These are phyloP conservation scores for Caenorhabditis latens DNA, from an alignment of 1,140 invertebrate genomes.

Conservation along the genomic window DNA sequence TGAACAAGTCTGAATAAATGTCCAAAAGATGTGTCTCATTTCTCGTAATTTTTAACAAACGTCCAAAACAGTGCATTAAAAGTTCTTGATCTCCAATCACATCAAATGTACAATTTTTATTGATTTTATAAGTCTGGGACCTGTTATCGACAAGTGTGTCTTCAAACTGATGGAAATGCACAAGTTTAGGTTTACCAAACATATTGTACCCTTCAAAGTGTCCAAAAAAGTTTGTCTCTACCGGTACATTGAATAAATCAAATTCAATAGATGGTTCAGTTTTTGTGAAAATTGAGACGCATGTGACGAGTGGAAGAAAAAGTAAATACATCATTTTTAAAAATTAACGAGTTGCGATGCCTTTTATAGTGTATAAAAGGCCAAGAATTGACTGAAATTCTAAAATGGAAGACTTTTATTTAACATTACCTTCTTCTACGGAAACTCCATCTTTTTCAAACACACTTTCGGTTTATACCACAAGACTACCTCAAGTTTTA, in stretches of 20 bases:
- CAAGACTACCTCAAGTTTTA: background rate
- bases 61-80: background rate
- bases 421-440: background rate
- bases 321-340: background rate
- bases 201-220: background rate
- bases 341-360: too few species aligned
- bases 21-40: background rate
- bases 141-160: background rate
- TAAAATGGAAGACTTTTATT: background rate
- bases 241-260: background rate
- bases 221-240: background rate
- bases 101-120: background rate
- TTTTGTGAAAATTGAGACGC: background rate
- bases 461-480: background rate
- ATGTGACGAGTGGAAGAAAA: background rate
- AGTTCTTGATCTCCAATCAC: background rate
- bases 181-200: background rate
- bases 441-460: background rate
- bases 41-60: background rate
- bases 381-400: background rate
- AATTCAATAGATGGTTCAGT: background rate
- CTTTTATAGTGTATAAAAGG: constrained; percentile 9
- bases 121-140: background rate
- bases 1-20: background rate
- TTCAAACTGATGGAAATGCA: background rate